A percentile compares a stretch with the other conserved stretches of the same genome.
Conservation (phyloP, 2,888 invertebrate species). For the Malacosoma neustria region DNA sequence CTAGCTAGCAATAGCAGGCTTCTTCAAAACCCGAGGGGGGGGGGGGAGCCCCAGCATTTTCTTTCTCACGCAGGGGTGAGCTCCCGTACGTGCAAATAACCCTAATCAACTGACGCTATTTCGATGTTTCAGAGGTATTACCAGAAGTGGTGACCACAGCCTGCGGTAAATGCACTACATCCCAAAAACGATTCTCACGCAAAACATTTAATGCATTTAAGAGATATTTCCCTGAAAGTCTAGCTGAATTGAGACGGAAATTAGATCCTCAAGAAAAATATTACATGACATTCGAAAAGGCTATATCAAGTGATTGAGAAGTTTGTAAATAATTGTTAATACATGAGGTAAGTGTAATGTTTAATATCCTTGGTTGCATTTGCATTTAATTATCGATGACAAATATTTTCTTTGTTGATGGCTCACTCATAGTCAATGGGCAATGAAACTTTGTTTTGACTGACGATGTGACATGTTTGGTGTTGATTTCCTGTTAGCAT, state of each 20-base stretch:
- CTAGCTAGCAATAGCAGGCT: too few species aligned
- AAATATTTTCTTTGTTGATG: constrained; percentile 12
- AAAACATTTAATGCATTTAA: constrained; percentile 79
- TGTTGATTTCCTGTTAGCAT: too few species aligned
- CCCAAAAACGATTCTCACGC: constrained; percentile 63
- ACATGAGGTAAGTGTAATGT: constrained; percentile 11
- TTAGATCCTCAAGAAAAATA: constrained; percentile 79
- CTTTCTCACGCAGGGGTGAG: too few species aligned
- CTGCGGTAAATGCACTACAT: constrained; percentile 41
- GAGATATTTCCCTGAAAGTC: constrained; percentile 74
- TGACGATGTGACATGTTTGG: too few species aligned
- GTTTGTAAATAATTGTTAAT: constrained; percentile 6
- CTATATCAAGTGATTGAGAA: constrained; percentile 25
- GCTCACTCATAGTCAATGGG: constrained; percentile 2
- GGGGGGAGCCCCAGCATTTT: too few species aligned
- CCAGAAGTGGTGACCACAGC: constrained; percentile 42
- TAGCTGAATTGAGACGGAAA: constrained; percentile 76
- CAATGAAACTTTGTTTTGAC: too few species aligned
- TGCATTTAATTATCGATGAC: constrained; percentile 11
- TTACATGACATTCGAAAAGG: constrained; percentile 53
- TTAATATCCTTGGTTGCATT: constrained; percentile 7
- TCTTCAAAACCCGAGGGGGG: too few species aligned
- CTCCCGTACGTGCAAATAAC: too few species aligned
- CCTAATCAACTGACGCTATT: too few species aligned
- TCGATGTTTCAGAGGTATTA: constrained; percentile 27